phyloP scores from a whole-genome alignment of 2,113 vertebrate genomes.

The Ovibos moschatus region DNA sequence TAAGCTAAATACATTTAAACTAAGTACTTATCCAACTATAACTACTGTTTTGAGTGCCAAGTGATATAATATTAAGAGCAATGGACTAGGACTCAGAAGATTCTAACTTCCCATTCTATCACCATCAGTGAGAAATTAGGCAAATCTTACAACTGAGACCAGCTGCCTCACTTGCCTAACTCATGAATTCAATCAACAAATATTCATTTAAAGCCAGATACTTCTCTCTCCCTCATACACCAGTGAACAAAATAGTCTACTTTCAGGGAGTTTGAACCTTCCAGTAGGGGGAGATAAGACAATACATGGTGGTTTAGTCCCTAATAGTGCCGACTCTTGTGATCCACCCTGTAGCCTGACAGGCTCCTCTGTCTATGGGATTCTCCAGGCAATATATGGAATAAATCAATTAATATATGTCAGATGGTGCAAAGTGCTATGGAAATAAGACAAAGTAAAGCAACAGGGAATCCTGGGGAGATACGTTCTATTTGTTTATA shows the following conservation, averaged over 20 bases:
- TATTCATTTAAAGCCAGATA: neutral
- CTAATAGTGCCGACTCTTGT: neutral
- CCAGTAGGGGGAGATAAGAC: neutral
- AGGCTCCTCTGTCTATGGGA: neutral
- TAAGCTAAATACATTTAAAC: slow-evolving; percentile 9
- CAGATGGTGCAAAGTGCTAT: neutral
- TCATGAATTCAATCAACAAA: slow-evolving; percentile 32
- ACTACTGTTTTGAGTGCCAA: neutral
- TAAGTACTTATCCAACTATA: neutral
- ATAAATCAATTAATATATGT: neutral
- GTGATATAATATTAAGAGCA: neutral
- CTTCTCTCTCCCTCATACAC: neutral
- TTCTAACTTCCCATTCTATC: neutral
- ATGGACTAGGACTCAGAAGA: neutral
- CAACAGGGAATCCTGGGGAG: neutral
- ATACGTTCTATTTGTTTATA: neutral
- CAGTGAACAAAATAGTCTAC: neutral
- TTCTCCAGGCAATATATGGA: neutral
- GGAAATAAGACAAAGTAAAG: neutral
- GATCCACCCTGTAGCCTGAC: neutral
- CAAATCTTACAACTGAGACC: neutral
- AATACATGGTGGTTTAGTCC: neutral
- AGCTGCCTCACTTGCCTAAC: neutral
- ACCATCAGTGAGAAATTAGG: neutral
- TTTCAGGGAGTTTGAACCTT: neutral